Evolutionary conservation across 2,113 vertebrate genomes (phyloP), one percentile per base, ranked within the genome.

Genomic region (Oncorhynchus clarkii): DNA sequence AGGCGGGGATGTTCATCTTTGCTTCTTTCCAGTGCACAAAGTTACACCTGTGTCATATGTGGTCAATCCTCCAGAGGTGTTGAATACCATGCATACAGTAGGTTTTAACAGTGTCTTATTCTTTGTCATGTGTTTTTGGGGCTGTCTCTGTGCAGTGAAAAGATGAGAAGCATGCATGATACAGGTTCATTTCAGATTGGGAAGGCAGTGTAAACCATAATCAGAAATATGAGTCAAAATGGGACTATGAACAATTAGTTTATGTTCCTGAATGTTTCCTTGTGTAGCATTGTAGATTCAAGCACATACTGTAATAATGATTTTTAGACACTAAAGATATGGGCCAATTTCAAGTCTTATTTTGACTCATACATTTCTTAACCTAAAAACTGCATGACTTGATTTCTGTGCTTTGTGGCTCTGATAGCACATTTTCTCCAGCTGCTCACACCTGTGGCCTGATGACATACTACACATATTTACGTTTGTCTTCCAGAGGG

Each of bases 401-500:
- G 75, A 82, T 91, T 82, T 89, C 85, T 79, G 70, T 88, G 86
- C 86, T 86, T 83, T 88, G 81, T 90, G 74, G 81, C 86, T 87
- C 86, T 82, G 83, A 85, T 85, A 90, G 89, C 89, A 87, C 87
- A 91, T 87, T 89, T 68, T 91, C 90, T 93, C 91, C 91, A 93
- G 93, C 87, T 93, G 91, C 80, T 91, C 90, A 86, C 89, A 89
- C 90, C 90, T 90, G 82, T 89, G 80, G 84, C 85, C 83, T 80
- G 86, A 86, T 89, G 85, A 90, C 88, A 91, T 34, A 85, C 89
- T 82, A 67, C 62, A 82, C 81, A 74, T 88, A 90, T 94, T 88
- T 90, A 92, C 90, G 90, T 94, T 93, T 94, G 90, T 94, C 91
- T 94, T 94, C 88, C 93, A 94, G 93, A 94, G 88, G 93, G 92